Base-by-base conservation (phyloP, 1,140 invertebrate species). In the Agrypnia vestita region DNA sequence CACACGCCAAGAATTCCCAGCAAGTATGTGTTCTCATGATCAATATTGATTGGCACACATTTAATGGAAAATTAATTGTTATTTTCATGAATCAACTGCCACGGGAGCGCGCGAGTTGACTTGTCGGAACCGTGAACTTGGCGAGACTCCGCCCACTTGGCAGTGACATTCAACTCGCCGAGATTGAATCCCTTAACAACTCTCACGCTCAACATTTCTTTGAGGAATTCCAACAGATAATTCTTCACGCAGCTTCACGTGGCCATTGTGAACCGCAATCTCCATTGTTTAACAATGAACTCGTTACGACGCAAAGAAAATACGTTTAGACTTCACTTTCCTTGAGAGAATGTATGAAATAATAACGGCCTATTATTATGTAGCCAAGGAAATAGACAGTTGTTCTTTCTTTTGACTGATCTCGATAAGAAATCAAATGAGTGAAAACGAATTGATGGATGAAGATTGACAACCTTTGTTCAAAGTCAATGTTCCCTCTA, bases 291-390 rank as follows among this genome's bases (percentile, higher is more conserved):
- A 53, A 71, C 67, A 71, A 71, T 71, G 46, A 21, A 47, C 46
- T n/a, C 67, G 17, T 69, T 47, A 69, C 21, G 12, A 35, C 64
- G 44, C n/a, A 8, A 21, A 17, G n/a, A 47, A 69, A 47, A n/a
- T 51, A 35, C n/a, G 15, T 51, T 17, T 47, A 21, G 67, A 21
- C 67, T 71, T 71, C 67, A 71, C 67, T 71, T 71, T 71, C 67
- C 67, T 53, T 51, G 67, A 51, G 67, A 71, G 25, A 71, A 44
- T 44, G n/a, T 71, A 49, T 71, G 67, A 71, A 71, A 71, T 71
- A 71, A 71, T 53, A 1, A 15, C 47, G 0, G 35, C 13, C 8
- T 13, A 25, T 44, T 49, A 53, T 71, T 10, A 49, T 71, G 67
- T 49, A 49, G 55, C 17, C 15, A 25, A 71, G 67, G 67, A 71